phyloP scores from a whole-genome alignment of 2,113 vertebrate species.

The Aldabrachelys gigantea region DNA sequence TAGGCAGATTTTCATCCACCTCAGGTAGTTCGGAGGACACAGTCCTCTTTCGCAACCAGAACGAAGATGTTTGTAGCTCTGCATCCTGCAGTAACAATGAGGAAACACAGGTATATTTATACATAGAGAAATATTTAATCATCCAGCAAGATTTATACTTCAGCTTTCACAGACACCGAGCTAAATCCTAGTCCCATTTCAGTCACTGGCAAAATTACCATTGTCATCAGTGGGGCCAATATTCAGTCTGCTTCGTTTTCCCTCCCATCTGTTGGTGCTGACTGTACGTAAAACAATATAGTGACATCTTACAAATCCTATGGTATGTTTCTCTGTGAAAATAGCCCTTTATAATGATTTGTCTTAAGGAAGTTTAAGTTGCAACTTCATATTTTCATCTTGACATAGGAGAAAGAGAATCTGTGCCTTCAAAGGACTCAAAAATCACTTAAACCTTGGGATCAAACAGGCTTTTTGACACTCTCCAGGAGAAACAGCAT shows the following conservation, averaged over 20 bases:
- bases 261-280: not conserved
- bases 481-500: not conserved
- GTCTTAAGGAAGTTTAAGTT: not conserved
- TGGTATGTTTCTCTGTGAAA: not conserved
- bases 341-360: not conserved
- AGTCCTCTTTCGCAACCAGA: not conserved
- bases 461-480: not conserved
- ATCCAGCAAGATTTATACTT: not conserved
- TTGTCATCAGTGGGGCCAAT: not conserved
- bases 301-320: not conserved
- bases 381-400: slow-evolving; percentile 11
- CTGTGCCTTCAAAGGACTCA: not conserved
- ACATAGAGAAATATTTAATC: not conserved
- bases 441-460: slow-evolving; percentile 5
- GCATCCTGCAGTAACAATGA: not conserved
- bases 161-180: not conserved
- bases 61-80: not conserved
- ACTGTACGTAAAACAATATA: not conserved
- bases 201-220: not conserved
- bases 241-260: not conserved
- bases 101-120: slow-evolving; percentile 40
- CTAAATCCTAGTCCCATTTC: not conserved
- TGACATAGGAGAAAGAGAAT: slow-evolving; percentile 5
- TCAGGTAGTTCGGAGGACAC: slow-evolving; percentile 25
- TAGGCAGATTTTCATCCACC: not conserved